Evolutionary conservation across 2,797 vertebrate genomes (phyloP).

Genomic region (Hoplostethus mediterraneus): DNA sequence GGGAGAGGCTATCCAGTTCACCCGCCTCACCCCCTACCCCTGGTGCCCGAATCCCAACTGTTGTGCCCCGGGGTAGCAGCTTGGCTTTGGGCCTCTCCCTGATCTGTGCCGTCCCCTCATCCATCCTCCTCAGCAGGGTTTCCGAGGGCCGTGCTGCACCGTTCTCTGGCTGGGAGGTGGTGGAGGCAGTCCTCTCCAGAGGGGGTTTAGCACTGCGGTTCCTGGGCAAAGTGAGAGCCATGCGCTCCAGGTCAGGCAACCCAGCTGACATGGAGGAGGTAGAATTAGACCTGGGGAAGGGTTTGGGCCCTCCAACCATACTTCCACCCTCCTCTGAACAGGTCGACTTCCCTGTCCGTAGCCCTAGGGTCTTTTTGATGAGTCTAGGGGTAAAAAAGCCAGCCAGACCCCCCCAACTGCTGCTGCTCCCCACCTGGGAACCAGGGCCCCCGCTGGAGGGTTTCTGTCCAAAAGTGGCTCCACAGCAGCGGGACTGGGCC

Average conservation of each 20-base stretch:
- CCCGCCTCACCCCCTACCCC: conserved; percentile 83
- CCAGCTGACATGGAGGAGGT: conserved; percentile 99
- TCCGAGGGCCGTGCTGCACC: conserved; percentile 86
- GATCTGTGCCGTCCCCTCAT: conserved; percentile 91
- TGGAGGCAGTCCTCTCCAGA: conserved; percentile 93
- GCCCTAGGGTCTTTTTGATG: conserved; percentile 97
- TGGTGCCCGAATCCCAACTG: conserved; percentile 78
- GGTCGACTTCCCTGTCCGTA: conserved; percentile 92
- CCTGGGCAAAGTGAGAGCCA: conserved; percentile 96
- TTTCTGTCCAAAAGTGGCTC: conserved; percentile 93
- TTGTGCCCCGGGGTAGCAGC: conserved; percentile 88
- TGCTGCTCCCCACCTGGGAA: conserved; percentile 83
- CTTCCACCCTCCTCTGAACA: conserved; percentile 88
- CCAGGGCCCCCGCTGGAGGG: conserved; percentile 83
- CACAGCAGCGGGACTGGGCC: conserved; percentile 91
- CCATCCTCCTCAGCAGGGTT: conserved; percentile 88
- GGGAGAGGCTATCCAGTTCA: conserved; percentile 78
- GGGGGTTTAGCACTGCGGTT: conserved; percentile 96
- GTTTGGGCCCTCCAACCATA: conserved; percentile 77
- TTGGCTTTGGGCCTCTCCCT: conserved; percentile 97
- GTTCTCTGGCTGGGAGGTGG: conserved; percentile 91
- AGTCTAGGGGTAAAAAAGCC: conserved; percentile 98
- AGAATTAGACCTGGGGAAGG: conserved; percentile 97
- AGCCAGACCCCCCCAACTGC: conserved; percentile 95
- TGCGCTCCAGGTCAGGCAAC: conserved; percentile 95